phyloP scores from a whole-genome alignment of 2,797 vertebrate genomes.

The Nannoperca australis region DNA sequence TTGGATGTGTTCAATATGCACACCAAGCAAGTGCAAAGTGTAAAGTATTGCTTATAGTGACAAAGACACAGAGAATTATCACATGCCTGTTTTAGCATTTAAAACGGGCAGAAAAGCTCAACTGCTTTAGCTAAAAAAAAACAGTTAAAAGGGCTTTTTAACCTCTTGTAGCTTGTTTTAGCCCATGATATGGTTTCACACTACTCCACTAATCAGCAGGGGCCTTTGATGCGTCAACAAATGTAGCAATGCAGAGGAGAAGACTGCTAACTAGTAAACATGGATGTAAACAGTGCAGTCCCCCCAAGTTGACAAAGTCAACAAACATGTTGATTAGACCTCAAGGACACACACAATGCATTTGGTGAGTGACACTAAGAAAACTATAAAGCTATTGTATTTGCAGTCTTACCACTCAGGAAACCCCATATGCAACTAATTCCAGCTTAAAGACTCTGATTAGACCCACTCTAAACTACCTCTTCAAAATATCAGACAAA shows the following conservation, averaged over 20 bases:
- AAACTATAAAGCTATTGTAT: neutral
- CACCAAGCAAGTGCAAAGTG: neutral
- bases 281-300: neutral
- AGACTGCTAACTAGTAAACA: neutral
- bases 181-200: neutral
- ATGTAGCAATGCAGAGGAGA: neutral
- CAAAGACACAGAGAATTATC: neutral
- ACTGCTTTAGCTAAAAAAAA: neutral
- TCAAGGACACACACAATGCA: neutral
- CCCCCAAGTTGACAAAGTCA: no score
- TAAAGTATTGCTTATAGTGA: neutral
- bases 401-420: neutral
- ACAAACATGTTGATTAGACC: no score
- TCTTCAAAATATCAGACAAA: neutral
- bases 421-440: neutral
- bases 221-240: neutral
- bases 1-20: neutral
- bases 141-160: neutral
- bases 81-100: neutral
- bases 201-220: neutral
- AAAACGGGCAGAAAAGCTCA: neutral
- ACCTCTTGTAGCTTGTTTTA: neutral
- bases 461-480: neutral
- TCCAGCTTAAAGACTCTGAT: neutral
- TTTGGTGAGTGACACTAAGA: neutral